A percentile compares a stretch with the other conserved stretches of the same genome.
phyloP scores from a whole-genome alignment of 2,888 invertebrate species.

The Pseudoips prasinana region DNA sequence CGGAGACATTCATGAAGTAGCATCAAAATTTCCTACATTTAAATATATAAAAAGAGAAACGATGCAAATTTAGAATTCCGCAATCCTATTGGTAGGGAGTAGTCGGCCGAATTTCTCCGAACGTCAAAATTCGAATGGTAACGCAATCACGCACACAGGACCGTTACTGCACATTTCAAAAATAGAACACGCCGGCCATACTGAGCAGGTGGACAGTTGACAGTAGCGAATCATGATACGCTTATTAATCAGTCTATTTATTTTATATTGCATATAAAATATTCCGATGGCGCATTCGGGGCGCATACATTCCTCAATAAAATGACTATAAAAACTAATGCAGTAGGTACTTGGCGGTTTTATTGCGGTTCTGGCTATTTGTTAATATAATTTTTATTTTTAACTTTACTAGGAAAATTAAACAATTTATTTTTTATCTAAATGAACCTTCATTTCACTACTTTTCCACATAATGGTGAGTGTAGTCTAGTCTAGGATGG shows the following conservation, averaged over 20 bases:
- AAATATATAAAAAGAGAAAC: conserved; percentile 72
- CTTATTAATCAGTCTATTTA: conserved; percentile 76
- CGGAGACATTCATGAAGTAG: conserved; percentile 33
- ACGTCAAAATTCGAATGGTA: conserved; percentile 74
- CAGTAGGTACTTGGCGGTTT: conserved; percentile 28
- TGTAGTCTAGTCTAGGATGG: no score
- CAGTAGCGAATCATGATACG: conserved; percentile 68
- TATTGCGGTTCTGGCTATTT: conserved; percentile 34
- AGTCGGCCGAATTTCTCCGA: conserved; percentile 72
- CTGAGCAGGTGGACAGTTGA: conserved; percentile 62
- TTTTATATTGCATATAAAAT: conserved; percentile 72
- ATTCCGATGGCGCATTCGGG: conserved; percentile 53
- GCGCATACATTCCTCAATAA: conserved; percentile 54
- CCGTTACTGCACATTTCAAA: conserved; percentile 81
- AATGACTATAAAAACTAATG: conserved; percentile 47
- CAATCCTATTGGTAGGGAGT: conserved; percentile 48
- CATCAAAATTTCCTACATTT: conserved; percentile 43
- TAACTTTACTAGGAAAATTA: no score
- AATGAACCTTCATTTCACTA: no score
- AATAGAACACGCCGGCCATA: conserved; percentile 79
- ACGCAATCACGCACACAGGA: conserved; percentile 71
- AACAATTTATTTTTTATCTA: no score
- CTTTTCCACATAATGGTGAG: no score
- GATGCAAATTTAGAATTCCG: conserved; percentile 47
- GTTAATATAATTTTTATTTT: conserved; percentile 25